phyloP scores from a whole-genome alignment of 1,140 invertebrate genomes.

The Panonychus citri region DNA sequence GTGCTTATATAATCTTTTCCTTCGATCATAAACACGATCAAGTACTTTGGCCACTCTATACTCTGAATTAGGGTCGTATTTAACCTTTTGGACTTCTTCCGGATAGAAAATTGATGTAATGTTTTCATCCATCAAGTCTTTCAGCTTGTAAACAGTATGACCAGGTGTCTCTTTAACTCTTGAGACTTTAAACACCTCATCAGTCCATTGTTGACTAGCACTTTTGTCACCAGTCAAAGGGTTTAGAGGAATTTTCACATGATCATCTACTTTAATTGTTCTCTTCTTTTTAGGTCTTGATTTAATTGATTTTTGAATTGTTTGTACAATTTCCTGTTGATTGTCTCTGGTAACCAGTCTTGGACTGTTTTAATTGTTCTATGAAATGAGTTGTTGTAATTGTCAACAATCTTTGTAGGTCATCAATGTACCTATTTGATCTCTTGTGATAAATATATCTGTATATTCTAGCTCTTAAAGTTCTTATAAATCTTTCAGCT shows the following conservation, averaged over 20 bases:
- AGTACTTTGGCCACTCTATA: neutral
- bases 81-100: neutral
- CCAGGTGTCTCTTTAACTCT: neutral
- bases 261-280: too few species aligned
- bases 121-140: neutral
- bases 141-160: neutral
- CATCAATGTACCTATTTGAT: conserved; percentile 22
- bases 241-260: too few species aligned
- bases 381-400: conserved; percentile 25
- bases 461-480: conserved; percentile 24
- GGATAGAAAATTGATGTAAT: neutral
- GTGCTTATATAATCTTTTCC: neutral
- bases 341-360: neutral
- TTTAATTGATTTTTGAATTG: too few species aligned
- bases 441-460: conserved; percentile 23
- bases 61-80: too few species aligned
- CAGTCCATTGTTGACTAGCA: neutral
- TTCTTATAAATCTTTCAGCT: conserved; percentile 26
- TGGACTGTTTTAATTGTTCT: conserved; percentile 19
- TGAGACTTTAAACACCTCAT: neutral
- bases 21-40: neutral
- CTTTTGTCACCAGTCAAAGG: neutral
- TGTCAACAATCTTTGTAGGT: conserved; percentile 18
- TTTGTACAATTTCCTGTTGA: neutral
- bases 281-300: too few species aligned